Conservation (phyloP, 2,113 vertebrate genomes). For the Psittacus erithacus region DNA sequence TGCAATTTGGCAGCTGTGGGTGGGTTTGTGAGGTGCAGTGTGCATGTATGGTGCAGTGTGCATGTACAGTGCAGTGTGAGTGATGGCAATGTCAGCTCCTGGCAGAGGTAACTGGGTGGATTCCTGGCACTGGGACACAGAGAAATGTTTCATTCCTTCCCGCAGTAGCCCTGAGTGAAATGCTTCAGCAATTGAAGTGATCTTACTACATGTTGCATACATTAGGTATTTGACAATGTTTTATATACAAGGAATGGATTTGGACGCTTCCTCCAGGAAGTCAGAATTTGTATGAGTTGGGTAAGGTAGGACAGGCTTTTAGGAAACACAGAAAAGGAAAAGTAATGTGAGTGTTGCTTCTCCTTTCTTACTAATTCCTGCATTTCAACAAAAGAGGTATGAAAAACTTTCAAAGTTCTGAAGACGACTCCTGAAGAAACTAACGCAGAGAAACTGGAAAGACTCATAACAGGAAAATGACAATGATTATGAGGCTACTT, state of each 20-base stretch:
- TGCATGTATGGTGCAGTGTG: not conserved
- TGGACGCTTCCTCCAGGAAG: not conserved
- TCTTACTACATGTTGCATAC: not conserved
- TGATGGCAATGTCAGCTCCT: not conserved
- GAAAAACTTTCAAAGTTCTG: not conserved
- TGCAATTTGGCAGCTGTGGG: not conserved
- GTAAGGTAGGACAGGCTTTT: not conserved
- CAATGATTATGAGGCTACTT: not conserved
- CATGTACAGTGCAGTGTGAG: not conserved
- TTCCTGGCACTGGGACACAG: not conserved
- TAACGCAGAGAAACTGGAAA: not conserved
- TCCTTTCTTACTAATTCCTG: not conserved
- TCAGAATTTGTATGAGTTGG: not conserved
- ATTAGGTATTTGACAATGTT: not conserved
- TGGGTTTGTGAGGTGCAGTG: not conserved
- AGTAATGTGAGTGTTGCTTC: not conserved
- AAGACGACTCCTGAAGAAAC: not conserved
- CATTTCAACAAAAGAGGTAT: not conserved
- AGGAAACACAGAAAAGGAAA: not conserved
- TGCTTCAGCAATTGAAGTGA: not conserved
- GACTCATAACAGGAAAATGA: not conserved
- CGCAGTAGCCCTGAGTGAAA: not conserved
- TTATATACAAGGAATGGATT: not conserved
- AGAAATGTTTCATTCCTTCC: not conserved
- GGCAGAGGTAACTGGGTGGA: not conserved